These are phyloP conservation scores for Hyaena hyaena DNA, from an alignment of 2,113 vertebrate genomes.

Conservation along the genomic window DNA sequence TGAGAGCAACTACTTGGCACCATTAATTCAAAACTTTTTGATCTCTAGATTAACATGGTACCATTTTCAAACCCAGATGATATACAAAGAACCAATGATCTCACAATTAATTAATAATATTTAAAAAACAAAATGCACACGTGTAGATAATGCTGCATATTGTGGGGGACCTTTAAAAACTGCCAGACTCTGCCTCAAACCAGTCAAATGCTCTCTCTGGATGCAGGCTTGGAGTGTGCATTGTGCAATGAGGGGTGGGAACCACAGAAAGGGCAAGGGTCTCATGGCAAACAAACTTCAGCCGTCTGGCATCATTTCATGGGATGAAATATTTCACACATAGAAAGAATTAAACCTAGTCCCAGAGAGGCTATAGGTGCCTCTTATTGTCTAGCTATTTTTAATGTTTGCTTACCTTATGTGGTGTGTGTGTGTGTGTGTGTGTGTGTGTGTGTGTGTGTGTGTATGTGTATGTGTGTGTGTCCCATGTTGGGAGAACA, in stretches of 20 bases:
- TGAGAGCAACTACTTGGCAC: not conserved
- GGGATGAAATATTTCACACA: not conserved
- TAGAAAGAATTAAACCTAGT: not conserved
- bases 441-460: too few relatives aligned
- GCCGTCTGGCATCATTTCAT: not conserved
- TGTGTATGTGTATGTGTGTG: not conserved
- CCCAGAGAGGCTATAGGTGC: not conserved
- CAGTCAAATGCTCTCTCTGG: too few relatives aligned
- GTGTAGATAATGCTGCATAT: not conserved
- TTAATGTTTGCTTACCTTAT: not conserved
- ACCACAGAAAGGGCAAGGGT: fast-evolving
- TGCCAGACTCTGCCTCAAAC: too few relatives aligned
- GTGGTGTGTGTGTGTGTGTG: too few relatives aligned
- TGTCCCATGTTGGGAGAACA: not conserved
- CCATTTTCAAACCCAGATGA: not conserved
- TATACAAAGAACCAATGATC: not conserved
- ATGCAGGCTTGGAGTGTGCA: too few relatives aligned
- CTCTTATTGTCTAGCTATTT: not conserved
- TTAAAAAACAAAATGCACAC: not conserved
- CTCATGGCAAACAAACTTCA: not conserved
- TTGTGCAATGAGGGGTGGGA: not conserved
- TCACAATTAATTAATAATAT: not conserved
- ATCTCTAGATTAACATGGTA: not conserved
- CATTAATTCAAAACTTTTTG: not conserved
- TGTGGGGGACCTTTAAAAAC: not conserved